Percentiles rank a stretch among this genome's conserved stretches.
phyloP scores from a whole-genome alignment of 2,113 vertebrate genomes.

The Carollia perspicillata region DNA sequence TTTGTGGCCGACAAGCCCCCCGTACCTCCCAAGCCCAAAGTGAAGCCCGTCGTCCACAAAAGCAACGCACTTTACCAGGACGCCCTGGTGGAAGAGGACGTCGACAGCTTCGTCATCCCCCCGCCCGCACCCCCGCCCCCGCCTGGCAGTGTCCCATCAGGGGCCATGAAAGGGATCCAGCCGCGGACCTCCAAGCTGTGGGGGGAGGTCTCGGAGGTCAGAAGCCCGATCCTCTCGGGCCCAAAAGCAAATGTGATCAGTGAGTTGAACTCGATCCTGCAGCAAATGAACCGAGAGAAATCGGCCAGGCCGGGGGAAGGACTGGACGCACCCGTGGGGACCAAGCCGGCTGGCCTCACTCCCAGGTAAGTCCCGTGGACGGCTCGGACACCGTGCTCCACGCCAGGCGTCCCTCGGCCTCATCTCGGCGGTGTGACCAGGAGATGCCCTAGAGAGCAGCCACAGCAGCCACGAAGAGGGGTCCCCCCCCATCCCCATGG shows the following conservation, averaged over 20 bases:
- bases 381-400: background rate
- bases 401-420: background rate
- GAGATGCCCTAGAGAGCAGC: background rate
- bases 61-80: slow-evolving; percentile 93
- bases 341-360: slow-evolving; percentile 86
- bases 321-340: slow-evolving; percentile 88
- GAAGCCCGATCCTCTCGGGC: slow-evolving; percentile 91
- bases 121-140: slow-evolving; percentile 89
- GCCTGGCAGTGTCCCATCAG: slow-evolving; percentile 81
- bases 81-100: slow-evolving; percentile 90
- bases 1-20: slow-evolving; percentile 95
- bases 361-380: slow-evolving; percentile 86
- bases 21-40: slow-evolving; percentile 97
- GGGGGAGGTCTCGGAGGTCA: slow-evolving; percentile 91
- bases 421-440: background rate
- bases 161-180: slow-evolving; percentile 85
- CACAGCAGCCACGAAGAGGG: background rate
- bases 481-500: background rate
- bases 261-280: slow-evolving; percentile 96
- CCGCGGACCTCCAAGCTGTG: slow-evolving; percentile 95
- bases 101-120: slow-evolving; percentile 88
- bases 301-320: slow-evolving; percentile 90
- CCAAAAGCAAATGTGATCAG: slow-evolving; percentile 95
- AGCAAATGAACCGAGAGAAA: slow-evolving; percentile 96
- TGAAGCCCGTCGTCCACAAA: slow-evolving; percentile 94